phyloP scores from a whole-genome alignment of 1,140 invertebrate species.

The Orchestia grillus region DNA sequence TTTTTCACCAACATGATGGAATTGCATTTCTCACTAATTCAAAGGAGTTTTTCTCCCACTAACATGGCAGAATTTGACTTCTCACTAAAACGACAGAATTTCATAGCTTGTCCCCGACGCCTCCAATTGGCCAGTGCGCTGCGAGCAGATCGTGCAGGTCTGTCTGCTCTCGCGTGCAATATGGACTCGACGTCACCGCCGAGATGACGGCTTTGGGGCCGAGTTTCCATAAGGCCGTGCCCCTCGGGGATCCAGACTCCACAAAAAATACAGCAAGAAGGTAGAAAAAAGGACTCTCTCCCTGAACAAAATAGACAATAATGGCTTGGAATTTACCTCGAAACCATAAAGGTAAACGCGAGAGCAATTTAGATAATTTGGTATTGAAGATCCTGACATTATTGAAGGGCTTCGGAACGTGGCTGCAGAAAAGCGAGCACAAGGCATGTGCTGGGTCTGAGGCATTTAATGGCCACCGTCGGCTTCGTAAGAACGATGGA shows the following conservation, averaged over 20 bases:
- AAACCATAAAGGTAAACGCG: conserved; percentile 43
- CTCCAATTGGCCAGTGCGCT: too few relatives aligned
- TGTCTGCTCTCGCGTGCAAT: not conserved
- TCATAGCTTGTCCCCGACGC: too few relatives aligned
- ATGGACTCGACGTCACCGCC: not conserved
- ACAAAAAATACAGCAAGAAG: not conserved
- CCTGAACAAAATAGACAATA: conserved; percentile 29
- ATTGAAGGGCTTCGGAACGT: not conserved
- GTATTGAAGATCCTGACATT: not conserved
- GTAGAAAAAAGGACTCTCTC: not conserved
- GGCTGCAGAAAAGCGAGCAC: not conserved
- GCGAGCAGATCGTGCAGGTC: not conserved
- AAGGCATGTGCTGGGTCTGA: not conserved
- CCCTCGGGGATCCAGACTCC: not conserved
- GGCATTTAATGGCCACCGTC: not conserved
- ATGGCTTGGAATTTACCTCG: conserved; percentile 45
- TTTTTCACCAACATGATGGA: not conserved
- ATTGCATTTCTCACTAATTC: not conserved
- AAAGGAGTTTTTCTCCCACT: too few relatives aligned
- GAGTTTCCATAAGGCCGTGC: not conserved
- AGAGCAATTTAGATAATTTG: conserved; percentile 18
- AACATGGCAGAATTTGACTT: not conserved
- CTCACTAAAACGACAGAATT: not conserved
- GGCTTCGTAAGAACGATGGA: not conserved
- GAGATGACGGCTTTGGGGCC: not conserved